Evolutionary conservation across 2,113 vertebrate genomes (phyloP).

Genomic region (Atlantisia rogersi): DNA sequence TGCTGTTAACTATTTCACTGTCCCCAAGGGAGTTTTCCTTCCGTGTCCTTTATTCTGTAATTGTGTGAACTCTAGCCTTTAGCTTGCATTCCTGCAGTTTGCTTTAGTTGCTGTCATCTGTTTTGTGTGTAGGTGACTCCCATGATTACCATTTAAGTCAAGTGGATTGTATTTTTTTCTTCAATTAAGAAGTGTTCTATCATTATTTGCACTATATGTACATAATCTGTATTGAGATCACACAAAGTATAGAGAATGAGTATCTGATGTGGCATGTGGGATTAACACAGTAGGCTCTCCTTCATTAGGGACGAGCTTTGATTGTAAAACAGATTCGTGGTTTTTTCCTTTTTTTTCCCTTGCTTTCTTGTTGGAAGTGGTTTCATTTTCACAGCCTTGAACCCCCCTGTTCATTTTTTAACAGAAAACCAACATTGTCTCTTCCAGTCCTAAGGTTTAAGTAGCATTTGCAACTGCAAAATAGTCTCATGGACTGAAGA

Average conservation of each 20-base stretch:
- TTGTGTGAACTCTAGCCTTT: not conserved
- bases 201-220: not conserved
- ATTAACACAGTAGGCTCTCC: not conserved
- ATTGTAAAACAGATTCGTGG: not conserved
- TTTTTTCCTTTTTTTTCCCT: not conserved
- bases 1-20: not conserved
- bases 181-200: not conserved
- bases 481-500: not conserved
- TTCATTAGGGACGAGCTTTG: not conserved
- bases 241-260: not conserved
- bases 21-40: not conserved
- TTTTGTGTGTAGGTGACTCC: not conserved
- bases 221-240: not conserved
- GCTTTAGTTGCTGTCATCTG: not conserved
- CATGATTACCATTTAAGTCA: not conserved
- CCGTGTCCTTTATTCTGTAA: not conserved
- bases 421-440: not conserved
- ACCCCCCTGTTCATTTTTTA: not conserved
- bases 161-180: not conserved
- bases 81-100: not conserved
- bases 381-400: not conserved
- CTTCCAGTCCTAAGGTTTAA: not conserved
- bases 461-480: not conserved
- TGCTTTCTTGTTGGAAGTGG: constrained; percentile 36
- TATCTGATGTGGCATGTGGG: not conserved